These are phyloP conservation scores for Sebastes schlegelii DNA, from an alignment of 2,113 vertebrate species.

Conservation along the genomic window DNA sequence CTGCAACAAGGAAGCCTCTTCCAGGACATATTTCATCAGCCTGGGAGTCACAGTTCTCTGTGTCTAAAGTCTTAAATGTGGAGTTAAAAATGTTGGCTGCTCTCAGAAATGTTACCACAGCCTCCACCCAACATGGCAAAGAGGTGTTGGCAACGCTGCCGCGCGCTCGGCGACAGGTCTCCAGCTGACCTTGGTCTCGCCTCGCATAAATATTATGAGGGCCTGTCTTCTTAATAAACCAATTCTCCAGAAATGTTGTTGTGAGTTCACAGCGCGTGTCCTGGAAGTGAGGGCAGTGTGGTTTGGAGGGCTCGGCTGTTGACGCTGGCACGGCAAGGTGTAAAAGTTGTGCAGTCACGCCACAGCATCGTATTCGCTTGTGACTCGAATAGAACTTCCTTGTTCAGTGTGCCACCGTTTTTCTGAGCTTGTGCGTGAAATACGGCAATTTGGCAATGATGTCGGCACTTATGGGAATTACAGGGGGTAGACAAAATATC, in stretches of 20 bases:
- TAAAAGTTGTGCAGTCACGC: constrained; percentile 51
- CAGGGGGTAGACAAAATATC: constrained; percentile 44
- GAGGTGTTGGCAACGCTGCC: constrained; percentile 28
- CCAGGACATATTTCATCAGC: constrained; percentile 56
- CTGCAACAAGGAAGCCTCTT: constrained; percentile 25
- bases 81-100: constrained; percentile 50
- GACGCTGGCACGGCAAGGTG: constrained; percentile 62
- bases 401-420: constrained; percentile 60
- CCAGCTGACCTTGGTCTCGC: constrained; percentile 42
- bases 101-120: constrained; percentile 15
- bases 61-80: constrained; percentile 27
- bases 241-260: constrained; percentile 50
- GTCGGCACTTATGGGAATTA: constrained; percentile 33
- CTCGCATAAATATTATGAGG: constrained; percentile 46
- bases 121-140: constrained; percentile 29
- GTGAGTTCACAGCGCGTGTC: constrained; percentile 50
- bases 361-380: constrained; percentile 47
- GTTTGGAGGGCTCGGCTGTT: constrained; percentile 63
- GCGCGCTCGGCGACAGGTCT: constrained; percentile 26
- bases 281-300: constrained; percentile 52
- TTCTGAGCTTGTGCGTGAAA: constrained; percentile 50
- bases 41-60: constrained; percentile 18
- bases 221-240: constrained; percentile 59
- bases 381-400: constrained; percentile 51
- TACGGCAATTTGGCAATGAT: constrained; percentile 21